Base-by-base conservation (phyloP, 1,140 invertebrate species). In the Drosophila fuyamai region DNA sequence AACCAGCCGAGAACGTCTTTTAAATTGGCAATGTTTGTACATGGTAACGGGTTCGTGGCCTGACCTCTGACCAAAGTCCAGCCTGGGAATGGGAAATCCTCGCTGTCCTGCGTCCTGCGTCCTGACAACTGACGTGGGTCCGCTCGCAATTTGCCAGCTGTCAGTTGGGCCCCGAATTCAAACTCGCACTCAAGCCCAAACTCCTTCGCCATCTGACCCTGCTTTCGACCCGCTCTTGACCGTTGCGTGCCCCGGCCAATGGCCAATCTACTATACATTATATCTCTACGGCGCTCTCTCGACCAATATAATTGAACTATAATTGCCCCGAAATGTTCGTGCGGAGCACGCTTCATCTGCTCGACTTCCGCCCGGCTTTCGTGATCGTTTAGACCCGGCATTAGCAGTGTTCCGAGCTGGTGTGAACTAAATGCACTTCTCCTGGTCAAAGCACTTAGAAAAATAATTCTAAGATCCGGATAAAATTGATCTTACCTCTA, bases 301-400 rank as follows among this genome's bases (percentile, higher is more conserved):
- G 55, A 57, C 53, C 63, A 60, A 81, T 73, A 89, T 88, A 89
- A 88, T 88, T 88, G 83, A 89, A 88, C 84, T 77, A 88, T 88
- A 88, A 88, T 88, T 88, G 83, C 48, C 79, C 44, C 63, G 62
- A 58, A 77, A 76, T 66, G 73, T 75, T 75, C 53, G 58, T 85
- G 67, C 53, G 32, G 50, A 59, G 63, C 71, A 76, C 84, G 80
- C 84, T 86, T 79, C 83, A 79, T 85, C 59, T 73, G 75, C 58
- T 65, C 57, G 62, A 58, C 72, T 73, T 72, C 76, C 61, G 66
- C 46, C 59, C 29, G 61, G 48, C 46, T 72, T 67, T 79, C 71
- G 63, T 76, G 80, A 73, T 60, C 76, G 40, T 40, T 60, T 75
- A 43, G 59, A 66, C n/a, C 44, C 53, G 61, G 57, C 79, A 79